Conservation (phyloP, 2,888 invertebrate species). For the Nomada ferruginata region DNA sequence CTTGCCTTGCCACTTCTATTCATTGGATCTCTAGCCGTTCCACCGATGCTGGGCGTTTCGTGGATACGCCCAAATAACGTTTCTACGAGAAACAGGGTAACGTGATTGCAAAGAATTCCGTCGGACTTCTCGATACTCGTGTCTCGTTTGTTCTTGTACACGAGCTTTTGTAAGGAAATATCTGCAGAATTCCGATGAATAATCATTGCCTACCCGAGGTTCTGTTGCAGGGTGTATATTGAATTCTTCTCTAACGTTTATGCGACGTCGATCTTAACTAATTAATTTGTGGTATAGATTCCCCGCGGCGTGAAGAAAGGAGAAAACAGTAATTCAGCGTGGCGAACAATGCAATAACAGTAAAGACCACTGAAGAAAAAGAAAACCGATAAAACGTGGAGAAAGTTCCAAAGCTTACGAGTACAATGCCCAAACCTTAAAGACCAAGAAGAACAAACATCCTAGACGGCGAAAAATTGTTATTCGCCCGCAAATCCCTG, state of each 20-base stretch:
- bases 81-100: conserved; percentile 5
- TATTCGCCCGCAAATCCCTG: no score
- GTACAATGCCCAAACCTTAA: no score
- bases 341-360: no score
- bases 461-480: no score
- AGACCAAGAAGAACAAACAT: not conserved
- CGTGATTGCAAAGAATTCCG: conserved; percentile 37
- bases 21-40: conserved; percentile 10
- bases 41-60: conserved; percentile 28
- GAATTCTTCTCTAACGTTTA: no score
- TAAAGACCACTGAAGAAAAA: not conserved
- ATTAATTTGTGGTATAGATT: not conserved
- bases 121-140: not conserved
- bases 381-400: not conserved
- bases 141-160: not conserved
- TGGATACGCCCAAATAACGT: conserved; percentile 44
- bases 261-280: not conserved
- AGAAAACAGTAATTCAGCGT: not conserved
- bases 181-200: not conserved
- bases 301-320: not conserved
- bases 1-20: conserved; percentile 19
- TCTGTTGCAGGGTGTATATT: no score
- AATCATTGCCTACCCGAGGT: no score
- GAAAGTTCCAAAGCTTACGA: not conserved
- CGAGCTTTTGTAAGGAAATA: conserved; percentile 1